These are phyloP conservation scores for Corynorhinus townsendii DNA, from an alignment of 2,113 vertebrate genomes.

Conservation along the genomic window DNA sequence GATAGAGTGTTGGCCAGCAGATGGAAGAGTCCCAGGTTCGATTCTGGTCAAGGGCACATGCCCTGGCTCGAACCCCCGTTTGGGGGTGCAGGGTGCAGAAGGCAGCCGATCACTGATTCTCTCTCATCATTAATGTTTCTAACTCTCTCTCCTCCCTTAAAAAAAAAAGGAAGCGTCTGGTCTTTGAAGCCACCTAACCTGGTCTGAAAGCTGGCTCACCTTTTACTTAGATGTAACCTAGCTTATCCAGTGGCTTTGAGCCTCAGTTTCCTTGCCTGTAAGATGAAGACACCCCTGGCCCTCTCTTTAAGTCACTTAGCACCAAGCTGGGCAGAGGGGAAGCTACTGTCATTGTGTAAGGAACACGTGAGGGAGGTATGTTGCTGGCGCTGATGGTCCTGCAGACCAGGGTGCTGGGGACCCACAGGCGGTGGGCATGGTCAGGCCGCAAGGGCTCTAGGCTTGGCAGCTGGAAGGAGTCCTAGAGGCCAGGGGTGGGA, in stretches of 20 bases:
- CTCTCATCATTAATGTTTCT: too few species aligned
- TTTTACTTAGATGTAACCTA: not conserved
- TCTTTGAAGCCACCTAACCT: not conserved
- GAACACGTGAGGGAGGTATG: rapidly evolving
- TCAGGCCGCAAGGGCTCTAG: not conserved
- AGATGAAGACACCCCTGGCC: not conserved
- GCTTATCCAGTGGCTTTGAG: not conserved
- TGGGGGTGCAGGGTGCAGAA: too few species aligned
- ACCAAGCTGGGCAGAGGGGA: not conserved
- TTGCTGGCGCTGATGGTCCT: rapidly evolving
- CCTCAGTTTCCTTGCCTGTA: not conserved
- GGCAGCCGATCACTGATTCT: too few species aligned
- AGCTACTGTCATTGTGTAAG: too few species aligned
- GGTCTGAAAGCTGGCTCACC: not conserved
- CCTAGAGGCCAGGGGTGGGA: not conserved
- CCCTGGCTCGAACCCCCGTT: too few species aligned
- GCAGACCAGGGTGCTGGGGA: not conserved
- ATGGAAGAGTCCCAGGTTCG: too few species aligned
- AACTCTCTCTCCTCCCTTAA: too few species aligned
- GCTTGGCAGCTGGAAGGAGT: not conserved
- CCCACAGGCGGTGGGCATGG: not conserved
- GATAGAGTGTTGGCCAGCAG: too few species aligned
- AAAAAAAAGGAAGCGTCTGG: not conserved
- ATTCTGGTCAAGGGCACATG: too few species aligned
- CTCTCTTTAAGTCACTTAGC: not conserved